Conservation (phyloP, 2,113 vertebrate species). For the Osmerus eperlanus region DNA sequence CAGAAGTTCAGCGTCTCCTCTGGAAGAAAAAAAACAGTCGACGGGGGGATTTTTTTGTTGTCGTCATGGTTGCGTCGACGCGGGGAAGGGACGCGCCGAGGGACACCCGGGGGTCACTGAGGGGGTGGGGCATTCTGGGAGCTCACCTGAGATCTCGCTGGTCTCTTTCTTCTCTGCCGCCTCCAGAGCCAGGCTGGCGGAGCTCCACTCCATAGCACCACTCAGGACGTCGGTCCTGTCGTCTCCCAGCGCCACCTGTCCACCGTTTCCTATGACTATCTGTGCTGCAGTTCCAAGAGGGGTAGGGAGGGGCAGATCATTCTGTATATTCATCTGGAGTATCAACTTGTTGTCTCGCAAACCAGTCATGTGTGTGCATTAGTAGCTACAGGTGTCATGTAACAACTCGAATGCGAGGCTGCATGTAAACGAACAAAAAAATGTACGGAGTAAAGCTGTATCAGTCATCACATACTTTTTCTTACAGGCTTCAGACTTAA, state of each 20-base stretch:
- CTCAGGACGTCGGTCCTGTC: constrained; percentile 76
- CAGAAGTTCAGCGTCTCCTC: constrained; percentile 96
- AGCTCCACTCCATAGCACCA: constrained; percentile 64
- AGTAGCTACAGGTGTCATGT: background rate
- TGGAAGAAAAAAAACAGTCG: constrained; percentile 43
- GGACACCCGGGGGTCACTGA: background rate
- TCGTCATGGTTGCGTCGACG: background rate
- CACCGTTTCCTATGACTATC: constrained; percentile 81
- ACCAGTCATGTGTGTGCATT: constrained; percentile 1
- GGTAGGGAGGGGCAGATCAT: background rate
- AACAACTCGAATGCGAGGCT: no score
- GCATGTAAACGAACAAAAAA: no score
- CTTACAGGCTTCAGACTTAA: no score
- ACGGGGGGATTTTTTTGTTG: background rate
- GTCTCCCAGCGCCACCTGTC: constrained; percentile 75
- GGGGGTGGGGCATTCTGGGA: background rate
- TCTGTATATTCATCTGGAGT: no score
- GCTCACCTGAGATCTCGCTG: constrained; percentile 87
- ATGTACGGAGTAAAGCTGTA: no score
- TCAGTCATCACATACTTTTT: no score
- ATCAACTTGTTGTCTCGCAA: no score
- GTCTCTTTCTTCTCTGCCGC: constrained; percentile 76
- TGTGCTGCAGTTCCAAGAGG: constrained; percentile 73
- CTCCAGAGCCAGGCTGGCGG: constrained; percentile 72
- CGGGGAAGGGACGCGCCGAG: background rate